A percentile compares a stretch with the other conserved stretches of the same genome.
These are phyloP conservation scores for Cydia fagiglandana DNA, from an alignment of 1,140 invertebrate genomes.

Conservation along the genomic window DNA sequence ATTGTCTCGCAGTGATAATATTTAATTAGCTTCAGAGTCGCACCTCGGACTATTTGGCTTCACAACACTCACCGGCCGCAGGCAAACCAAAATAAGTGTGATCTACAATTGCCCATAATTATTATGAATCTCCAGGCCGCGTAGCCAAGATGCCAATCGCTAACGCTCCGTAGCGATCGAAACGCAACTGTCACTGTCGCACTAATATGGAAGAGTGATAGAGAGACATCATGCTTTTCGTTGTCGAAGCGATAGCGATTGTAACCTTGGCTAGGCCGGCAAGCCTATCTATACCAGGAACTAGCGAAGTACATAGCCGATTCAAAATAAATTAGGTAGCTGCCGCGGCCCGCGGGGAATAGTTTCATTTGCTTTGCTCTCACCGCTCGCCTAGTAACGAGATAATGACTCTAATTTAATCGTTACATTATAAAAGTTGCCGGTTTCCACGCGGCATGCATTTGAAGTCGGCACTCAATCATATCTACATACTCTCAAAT, in stretches of 20 bases:
- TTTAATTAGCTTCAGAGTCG: slow-evolving; percentile 74
- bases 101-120: background rate
- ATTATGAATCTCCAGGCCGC: background rate
- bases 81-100: background rate
- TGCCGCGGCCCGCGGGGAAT: slow-evolving; percentile 51
- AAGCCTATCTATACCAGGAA: background rate
- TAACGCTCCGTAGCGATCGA: too few relatives aligned
- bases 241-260: too few relatives aligned
- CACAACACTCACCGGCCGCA: slow-evolving; percentile 38
- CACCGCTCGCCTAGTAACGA: slow-evolving; percentile 63
- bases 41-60: slow-evolving; percentile 47
- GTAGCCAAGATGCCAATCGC: too few relatives aligned
- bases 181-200: too few relatives aligned
- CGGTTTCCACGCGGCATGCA: slow-evolving; percentile 11
- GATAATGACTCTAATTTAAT: slow-evolving; percentile 34
- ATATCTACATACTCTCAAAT: background rate
- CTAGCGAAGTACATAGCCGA: slow-evolving; percentile 34
- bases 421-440: slow-evolving; percentile 29
- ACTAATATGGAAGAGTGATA: too few relatives aligned
- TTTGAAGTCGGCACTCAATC: slow-evolving; percentile 24
- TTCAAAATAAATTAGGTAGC: slow-evolving; percentile 32
- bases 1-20: slow-evolving; percentile 75
- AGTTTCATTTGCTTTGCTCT: slow-evolving; percentile 61
- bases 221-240: too few relatives aligned
- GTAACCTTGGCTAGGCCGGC: too few relatives aligned